Evolutionary conservation across 2,113 vertebrate species (phyloP).

Genomic region (Heterocephalus glaber): DNA sequence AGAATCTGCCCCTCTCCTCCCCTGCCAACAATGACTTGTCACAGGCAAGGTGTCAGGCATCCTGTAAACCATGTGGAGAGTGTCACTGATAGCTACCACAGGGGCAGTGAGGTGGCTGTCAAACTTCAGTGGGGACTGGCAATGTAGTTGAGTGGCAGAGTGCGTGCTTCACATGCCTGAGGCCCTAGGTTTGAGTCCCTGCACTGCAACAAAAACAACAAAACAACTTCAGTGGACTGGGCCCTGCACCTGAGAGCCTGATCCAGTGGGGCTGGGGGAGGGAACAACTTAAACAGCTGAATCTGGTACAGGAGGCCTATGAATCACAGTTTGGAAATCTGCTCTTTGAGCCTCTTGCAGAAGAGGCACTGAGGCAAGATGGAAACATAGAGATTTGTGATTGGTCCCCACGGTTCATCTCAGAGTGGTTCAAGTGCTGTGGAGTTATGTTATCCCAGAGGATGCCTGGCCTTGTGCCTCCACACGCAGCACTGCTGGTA

Average conservation of each 20-base stretch:
- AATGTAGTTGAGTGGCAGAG: not conserved
- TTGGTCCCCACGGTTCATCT: not conserved
- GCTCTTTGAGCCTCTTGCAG: not conserved
- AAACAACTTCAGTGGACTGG: not conserved
- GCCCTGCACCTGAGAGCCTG: not conserved
- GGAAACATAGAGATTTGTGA: not conserved
- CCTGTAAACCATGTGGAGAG: not conserved
- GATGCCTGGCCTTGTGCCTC: too few relatives aligned
- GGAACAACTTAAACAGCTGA: not conserved
- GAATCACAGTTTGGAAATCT: not conserved
- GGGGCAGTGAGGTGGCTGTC: not conserved
- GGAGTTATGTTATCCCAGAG: not conserved
- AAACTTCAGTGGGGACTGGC: not conserved
- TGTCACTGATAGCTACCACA: not conserved
- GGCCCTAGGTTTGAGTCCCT: not conserved
- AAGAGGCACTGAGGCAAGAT: not conserved
- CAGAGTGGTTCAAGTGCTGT: not conserved
- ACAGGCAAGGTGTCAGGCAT: not conserved
- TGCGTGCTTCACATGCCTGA: not conserved
- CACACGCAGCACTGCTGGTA: accelerated
- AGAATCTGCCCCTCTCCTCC: not conserved
- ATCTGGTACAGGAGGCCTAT: not conserved
- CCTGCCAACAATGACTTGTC: not conserved
- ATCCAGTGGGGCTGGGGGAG: not conserved
- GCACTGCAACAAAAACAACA: not conserved